Evolutionary conservation across 2,113 vertebrate genomes (phyloP).

Genomic region (Felis chaus): DNA sequence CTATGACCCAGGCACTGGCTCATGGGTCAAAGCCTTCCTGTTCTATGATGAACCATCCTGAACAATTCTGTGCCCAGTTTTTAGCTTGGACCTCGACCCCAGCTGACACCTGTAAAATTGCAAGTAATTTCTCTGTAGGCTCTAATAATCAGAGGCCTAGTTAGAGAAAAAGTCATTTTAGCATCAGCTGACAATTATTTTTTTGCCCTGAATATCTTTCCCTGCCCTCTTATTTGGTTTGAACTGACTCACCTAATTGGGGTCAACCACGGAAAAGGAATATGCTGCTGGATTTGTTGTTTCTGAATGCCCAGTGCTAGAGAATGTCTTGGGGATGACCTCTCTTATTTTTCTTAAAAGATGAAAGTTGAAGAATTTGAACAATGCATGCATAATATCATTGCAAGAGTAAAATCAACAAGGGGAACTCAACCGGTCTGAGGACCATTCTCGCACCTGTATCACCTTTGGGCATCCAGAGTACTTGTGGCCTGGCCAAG

Average conservation of each 20-base stretch:
- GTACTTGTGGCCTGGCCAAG: background rate
- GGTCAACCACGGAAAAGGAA: background rate
- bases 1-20: background rate
- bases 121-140: background rate
- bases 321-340: background rate
- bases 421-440: background rate
- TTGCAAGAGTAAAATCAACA: background rate
- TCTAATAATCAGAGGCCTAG: conserved; percentile 23
- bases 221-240: background rate
- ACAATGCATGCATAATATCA: background rate
- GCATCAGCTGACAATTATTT: background rate
- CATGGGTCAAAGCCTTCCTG: background rate
- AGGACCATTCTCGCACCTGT: background rate
- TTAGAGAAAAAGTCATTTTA: conserved; percentile 27
- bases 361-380: background rate
- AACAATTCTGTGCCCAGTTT: background rate
- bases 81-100: conserved; percentile 11
- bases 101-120: conserved; percentile 22
- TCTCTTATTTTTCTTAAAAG: background rate
- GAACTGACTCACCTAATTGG: conserved; percentile 32
- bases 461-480: background rate
- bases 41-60: background rate
- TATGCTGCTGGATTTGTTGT: background rate
- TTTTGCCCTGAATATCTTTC: background rate
- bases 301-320: background rate